Conservation (phyloP, 2,797 vertebrate genomes). For the Enteromius unitaeniatus region DNA sequence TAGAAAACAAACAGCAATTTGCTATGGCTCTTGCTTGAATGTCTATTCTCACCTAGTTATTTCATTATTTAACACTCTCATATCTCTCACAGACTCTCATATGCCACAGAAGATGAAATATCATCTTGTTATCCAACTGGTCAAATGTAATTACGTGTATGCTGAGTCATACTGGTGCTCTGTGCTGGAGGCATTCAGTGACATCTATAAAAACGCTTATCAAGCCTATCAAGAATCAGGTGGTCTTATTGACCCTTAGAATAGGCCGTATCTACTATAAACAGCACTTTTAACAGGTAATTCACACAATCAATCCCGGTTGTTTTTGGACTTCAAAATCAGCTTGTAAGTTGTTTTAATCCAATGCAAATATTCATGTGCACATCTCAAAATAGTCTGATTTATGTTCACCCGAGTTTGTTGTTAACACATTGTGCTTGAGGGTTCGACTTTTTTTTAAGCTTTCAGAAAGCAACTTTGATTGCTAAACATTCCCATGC, state of each 20-base stretch:
- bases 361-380: conserved; percentile 1
- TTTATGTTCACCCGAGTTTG: conserved; percentile 21
- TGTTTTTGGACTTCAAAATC: background rate
- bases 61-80: conserved; percentile 18
- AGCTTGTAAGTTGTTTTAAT: background rate
- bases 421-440: background rate
- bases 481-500: background rate
- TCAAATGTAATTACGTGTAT: conserved; percentile 26
- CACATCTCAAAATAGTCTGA: conserved; percentile 16
- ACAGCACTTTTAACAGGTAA: background rate
- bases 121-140: conserved; percentile 15
- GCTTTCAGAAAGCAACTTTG: conserved; percentile 2
- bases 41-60: background rate
- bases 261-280: background rate
- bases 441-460: background rate
- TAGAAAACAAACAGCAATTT: conserved; percentile 13
- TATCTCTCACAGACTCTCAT: background rate
- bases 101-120: conserved; percentile 6
- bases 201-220: background rate
- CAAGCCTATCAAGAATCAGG: background rate
- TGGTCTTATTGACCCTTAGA: background rate
- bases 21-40: background rate
- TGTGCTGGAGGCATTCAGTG: background rate
- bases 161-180: conserved; percentile 4
- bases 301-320: background rate